These are phyloP conservation scores for Meloidogyne exigua DNA, from an alignment of 1,140 invertebrate species.

Conservation along the genomic window DNA sequence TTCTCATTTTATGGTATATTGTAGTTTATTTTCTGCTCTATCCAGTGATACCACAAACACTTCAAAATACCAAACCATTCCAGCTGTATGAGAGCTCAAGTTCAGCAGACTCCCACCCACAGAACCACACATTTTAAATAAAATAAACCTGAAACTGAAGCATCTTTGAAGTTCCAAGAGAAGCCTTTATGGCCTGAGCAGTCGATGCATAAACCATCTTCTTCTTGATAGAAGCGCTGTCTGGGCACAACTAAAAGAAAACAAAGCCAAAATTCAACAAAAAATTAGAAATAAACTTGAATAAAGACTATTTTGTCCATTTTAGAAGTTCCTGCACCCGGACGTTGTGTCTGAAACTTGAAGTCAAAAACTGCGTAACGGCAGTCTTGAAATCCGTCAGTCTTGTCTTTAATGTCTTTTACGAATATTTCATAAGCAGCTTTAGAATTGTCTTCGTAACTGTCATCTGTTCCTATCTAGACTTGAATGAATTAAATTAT, in stretches of 20 bases:
- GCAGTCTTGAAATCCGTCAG: slow-evolving; percentile 58
- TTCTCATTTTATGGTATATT: no score
- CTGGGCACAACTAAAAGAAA: slow-evolving; percentile 57
- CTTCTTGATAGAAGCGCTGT: slow-evolving; percentile 64
- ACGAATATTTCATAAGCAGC: slow-evolving; percentile 61
- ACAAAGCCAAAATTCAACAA: slow-evolving; percentile 4
- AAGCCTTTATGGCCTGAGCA: slow-evolving; percentile 64
- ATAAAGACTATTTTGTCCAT: slow-evolving; percentile 64
- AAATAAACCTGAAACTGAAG: slow-evolving; percentile 63
- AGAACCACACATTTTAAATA: no score
- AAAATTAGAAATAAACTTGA: slow-evolving; percentile 46
- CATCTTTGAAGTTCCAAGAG: slow-evolving; percentile 63
- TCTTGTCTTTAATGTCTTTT: slow-evolving; percentile 57
- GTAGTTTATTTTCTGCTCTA: no score
- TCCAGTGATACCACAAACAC: no score
- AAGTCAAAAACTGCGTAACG: slow-evolving; percentile 64
- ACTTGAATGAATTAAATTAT: not conserved
- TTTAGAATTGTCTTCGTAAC: slow-evolving; percentile 63
- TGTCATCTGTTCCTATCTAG: slow-evolving; percentile 48
- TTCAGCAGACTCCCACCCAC: no score
- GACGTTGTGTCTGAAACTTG: slow-evolving; percentile 60
- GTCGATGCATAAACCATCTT: slow-evolving; percentile 65
- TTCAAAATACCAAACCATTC: no score
- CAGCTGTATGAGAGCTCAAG: no score
- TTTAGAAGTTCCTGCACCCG: slow-evolving; percentile 60